Base-by-base conservation (phyloP, 2,888 invertebrate genomes). In the Nymphalis polychloros region DNA sequence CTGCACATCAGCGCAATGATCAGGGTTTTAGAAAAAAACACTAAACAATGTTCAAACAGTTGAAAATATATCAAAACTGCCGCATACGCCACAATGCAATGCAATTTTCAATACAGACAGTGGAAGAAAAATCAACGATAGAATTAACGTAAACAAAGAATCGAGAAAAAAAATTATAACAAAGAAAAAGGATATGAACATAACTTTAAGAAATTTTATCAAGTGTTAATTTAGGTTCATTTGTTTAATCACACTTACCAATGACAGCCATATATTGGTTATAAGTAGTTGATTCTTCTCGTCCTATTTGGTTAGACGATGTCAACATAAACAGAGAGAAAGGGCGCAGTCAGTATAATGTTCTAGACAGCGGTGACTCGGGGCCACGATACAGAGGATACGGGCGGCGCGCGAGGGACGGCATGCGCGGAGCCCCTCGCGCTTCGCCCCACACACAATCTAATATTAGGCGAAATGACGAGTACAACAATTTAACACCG, bases 211-310 rank as follows among this genome's bases (percentile, higher is more conserved):
- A 90, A 90, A 84, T 91, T 92, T 91, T 90, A 85, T 85, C 77
- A 81, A 89, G 86, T 89, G 85, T 87, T 88, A 91, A 88, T 92
- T 92, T 92, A 92, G 83, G 81, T 93, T 93, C 84, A 88, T 85
- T 86, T 89, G 60, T 70, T 93, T 92, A 89, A 84, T 88, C 88
- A 94, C 94, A 97, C 97, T 97, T 96, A 97, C 97, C 96, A 97
- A 96, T 94, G 97, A 96, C 95, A 97, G 96, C 97, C 97, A 97
- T 94, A 97, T 96, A 95, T 97, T 97, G 94, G 97, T 96, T 94
- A 97, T 96, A 94, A 97, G 96, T 94, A 97, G 96, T 95, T 97
- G 97, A 95, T 97, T 97, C 96, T 97, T 97, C 96, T 97, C 97
- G 95, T 97, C 97, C 97, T 97, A 96, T 95, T 90, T 91, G 91